Percentiles rank a stretch among this genome's conserved stretches.
Evolutionary conservation across 2,888 invertebrate species (phyloP).

Genomic region (Enchytraeus crypticus): DNA sequence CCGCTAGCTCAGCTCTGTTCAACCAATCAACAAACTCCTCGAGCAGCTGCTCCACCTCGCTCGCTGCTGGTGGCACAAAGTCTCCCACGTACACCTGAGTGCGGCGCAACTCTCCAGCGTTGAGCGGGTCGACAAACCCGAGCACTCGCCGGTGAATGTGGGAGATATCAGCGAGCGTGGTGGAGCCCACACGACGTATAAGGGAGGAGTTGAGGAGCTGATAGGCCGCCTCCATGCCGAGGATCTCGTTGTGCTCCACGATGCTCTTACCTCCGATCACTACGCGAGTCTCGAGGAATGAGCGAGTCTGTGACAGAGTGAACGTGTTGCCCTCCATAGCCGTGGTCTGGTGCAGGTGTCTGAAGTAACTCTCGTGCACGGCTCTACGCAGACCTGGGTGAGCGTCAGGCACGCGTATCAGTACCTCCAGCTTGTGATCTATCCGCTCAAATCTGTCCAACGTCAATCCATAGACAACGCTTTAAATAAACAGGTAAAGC

Average conservation of each 20-base stretch:
- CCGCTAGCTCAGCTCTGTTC: constrained; percentile 70
- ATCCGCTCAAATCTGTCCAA: constrained; percentile 65
- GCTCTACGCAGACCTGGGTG: constrained; percentile 73
- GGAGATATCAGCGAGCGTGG: constrained; percentile 75
- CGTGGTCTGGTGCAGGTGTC: constrained; percentile 89
- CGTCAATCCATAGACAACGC: too few relatives aligned
- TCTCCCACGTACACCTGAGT: constrained; percentile 76
- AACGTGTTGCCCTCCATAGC: constrained; percentile 97
- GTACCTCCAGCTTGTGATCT: constrained; percentile 72
- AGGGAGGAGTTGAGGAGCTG: constrained; percentile 71
- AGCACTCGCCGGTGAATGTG: constrained; percentile 85
- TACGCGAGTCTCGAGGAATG: constrained; percentile 77
- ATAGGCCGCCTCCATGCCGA: constrained; percentile 81
- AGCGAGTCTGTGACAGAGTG: constrained; percentile 80
- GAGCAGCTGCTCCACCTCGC: constrained; percentile 72
- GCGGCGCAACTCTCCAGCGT: constrained; percentile 73
- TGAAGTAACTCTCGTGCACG: constrained; percentile 87
- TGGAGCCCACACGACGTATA: constrained; percentile 60
- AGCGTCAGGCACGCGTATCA: constrained; percentile 71
- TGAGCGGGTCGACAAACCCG: constrained; percentile 86
- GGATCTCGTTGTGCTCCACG: constrained; percentile 90
- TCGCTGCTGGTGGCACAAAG: constrained; percentile 83
- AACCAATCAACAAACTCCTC: constrained; percentile 83
- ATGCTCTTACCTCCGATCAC: constrained; percentile 78
- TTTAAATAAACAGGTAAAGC: too few relatives aligned